A percentile compares a stretch with the other conserved stretches of the same genome.
These are phyloP conservation scores for Byasa hedistus DNA, from an alignment of 2,888 invertebrate genomes.

Conservation along the genomic window DNA sequence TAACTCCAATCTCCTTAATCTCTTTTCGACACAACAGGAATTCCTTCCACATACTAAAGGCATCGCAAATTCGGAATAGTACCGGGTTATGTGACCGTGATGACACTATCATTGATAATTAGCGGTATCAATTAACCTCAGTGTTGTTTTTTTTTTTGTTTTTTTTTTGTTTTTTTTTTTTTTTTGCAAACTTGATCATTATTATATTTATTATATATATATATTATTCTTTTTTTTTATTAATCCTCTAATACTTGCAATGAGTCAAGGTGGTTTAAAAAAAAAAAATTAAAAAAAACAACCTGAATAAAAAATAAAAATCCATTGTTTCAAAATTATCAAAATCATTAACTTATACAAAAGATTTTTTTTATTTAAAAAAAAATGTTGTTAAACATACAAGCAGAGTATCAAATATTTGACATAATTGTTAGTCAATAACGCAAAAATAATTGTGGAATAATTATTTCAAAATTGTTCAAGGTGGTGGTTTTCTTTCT, in stretches of 20 bases:
- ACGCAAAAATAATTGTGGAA: too few species aligned
- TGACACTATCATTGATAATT: constrained; percentile 1
- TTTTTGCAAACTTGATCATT: not conserved
- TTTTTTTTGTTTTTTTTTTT: too few species aligned
- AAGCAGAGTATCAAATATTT: too few species aligned
- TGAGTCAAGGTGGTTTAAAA: not conserved
- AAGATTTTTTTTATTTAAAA: not conserved
- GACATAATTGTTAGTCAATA: too few species aligned
- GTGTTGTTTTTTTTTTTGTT: too few species aligned
- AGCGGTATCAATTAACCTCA: constrained; percentile 1
- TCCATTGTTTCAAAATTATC: not conserved
- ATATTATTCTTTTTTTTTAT: not conserved
- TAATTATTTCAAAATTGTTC: too few species aligned
- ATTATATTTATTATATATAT: too few species aligned
- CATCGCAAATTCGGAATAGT: not conserved
- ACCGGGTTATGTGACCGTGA: not conserved
- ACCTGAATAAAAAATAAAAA: not conserved
- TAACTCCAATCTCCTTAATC: not conserved
- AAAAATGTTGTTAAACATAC: too few species aligned
- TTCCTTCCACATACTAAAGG: constrained; percentile 1
- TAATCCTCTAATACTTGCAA: not conserved
- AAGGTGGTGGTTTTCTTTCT: too few species aligned
- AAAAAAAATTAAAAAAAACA: too few species aligned
- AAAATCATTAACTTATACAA: not conserved
- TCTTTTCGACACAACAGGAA: constrained; percentile 1